phyloP scores from a whole-genome alignment of 1,140 invertebrate species.

The Drosophila repletoides region DNA sequence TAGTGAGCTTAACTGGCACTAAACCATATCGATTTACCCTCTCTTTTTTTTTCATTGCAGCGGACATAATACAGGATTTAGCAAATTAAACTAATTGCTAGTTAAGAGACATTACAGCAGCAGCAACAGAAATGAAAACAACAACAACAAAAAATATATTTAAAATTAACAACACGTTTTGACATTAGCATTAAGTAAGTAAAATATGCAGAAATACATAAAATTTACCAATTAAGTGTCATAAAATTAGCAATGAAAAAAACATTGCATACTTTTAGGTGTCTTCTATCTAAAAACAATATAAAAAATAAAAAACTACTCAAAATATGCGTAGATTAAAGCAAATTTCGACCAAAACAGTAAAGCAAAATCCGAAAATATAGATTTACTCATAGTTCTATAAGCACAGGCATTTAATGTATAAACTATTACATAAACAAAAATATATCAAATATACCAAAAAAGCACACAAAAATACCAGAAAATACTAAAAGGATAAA shows the following conservation, averaged over 20 bases:
- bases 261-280: slow-evolving; percentile 26
- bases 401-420: slow-evolving; percentile 22
- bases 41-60: slow-evolving; percentile 45
- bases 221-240: slow-evolving; percentile 46
- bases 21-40: slow-evolving; percentile 48
- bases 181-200: slow-evolving; percentile 70
- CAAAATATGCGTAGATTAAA: slow-evolving; percentile 20
- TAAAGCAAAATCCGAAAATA: slow-evolving; percentile 14
- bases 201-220: slow-evolving; percentile 25
- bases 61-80: slow-evolving; percentile 79
- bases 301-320: slow-evolving; percentile 1
- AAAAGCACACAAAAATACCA: neutral
- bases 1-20: slow-evolving; percentile 61
- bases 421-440: neutral
- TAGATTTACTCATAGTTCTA: slow-evolving; percentile 19
- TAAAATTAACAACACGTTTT: slow-evolving; percentile 44
- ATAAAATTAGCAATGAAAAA: slow-evolving; percentile 31
- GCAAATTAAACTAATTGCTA: slow-evolving; percentile 79
- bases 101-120: slow-evolving; percentile 42
- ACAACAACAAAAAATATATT: slow-evolving; percentile 16
- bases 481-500: slow-evolving; percentile 2
- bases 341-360: slow-evolving; percentile 65
- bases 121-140: slow-evolving; percentile 22
- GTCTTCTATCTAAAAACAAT: slow-evolving; percentile 14
- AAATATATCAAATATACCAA: neutral